These are phyloP conservation scores for Montifringilla adamsi DNA, from an alignment of 2,113 vertebrate species.

Conservation along the genomic window DNA sequence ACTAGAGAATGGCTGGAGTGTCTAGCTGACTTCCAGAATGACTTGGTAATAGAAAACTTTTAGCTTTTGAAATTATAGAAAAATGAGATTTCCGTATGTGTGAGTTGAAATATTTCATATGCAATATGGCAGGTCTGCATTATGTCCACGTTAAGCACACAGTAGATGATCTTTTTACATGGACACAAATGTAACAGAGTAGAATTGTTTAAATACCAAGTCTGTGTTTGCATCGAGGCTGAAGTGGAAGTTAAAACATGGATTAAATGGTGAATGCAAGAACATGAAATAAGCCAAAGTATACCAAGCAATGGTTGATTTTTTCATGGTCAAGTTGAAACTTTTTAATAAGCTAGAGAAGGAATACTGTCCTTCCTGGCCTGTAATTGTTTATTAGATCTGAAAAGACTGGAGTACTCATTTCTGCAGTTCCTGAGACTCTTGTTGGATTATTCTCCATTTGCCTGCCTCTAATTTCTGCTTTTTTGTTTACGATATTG, in stretches of 20 bases:
- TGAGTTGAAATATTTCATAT: not conserved
- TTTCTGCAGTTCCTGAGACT: not conserved
- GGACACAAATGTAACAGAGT: not conserved
- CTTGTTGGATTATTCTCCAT: not conserved
- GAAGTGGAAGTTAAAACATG: not conserved
- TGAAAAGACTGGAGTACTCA: not conserved
- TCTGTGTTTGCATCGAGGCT: not conserved
- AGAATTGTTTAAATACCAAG: not conserved
- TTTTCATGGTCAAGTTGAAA: not conserved
- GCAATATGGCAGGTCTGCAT: not conserved
- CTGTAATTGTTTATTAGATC: not conserved
- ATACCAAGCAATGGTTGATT: not conserved
- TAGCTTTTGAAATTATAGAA: not conserved
- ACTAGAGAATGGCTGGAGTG: not conserved
- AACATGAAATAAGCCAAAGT: not conserved
- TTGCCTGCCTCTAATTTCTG: not conserved
- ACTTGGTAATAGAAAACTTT: not conserved
- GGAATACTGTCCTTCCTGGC: not conserved
- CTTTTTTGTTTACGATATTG: not conserved
- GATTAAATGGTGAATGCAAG: not conserved
- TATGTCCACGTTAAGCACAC: rapidly evolving
- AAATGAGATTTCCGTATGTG: not conserved
- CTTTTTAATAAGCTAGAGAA: not conserved
- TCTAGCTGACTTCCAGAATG: not conserved
- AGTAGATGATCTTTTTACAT: not conserved